Conservation (phyloP, 2,797 vertebrate species). For the Varecia variegata region DNA sequence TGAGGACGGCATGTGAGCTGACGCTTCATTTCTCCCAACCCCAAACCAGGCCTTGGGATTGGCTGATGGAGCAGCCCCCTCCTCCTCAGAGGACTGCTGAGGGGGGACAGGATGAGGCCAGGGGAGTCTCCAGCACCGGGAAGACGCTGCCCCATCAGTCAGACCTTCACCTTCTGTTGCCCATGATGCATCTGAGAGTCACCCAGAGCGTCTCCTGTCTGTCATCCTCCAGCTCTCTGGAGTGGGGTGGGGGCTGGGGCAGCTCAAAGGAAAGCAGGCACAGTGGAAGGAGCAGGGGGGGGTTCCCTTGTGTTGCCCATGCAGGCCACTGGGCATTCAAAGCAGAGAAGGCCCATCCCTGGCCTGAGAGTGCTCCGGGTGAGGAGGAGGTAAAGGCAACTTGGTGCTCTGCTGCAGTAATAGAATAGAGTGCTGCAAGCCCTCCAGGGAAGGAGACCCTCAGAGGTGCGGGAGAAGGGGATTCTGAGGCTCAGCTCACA, state of each 20-base stretch:
- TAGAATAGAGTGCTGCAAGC: not conserved
- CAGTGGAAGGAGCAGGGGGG: not conserved
- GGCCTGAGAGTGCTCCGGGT: not conserved
- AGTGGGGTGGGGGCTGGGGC: too few species aligned
- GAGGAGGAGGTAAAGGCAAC: not conserved
- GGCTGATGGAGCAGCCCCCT: not conserved
- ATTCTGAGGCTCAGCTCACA: not conserved
- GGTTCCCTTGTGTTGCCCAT: not conserved
- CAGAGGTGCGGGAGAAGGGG: not conserved
- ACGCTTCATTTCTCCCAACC: not conserved
- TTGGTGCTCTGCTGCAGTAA: not conserved
- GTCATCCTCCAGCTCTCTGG: not conserved
- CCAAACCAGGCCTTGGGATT: not conserved
- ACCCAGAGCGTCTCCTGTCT: slow-evolving; percentile 54
- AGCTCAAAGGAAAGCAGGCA: not conserved
- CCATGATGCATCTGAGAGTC: slow-evolving; percentile 2
- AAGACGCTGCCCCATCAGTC: slow-evolving; percentile 7
- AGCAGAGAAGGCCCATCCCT: not conserved
- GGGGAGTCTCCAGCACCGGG: not conserved
- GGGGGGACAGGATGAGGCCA: not conserved
- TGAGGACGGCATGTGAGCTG: not conserved
- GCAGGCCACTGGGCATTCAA: not conserved
- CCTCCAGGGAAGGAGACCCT: not conserved
- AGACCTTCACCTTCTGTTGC: not conserved
- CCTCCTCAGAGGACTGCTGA: not conserved